These are phyloP conservation scores for Ceratosolen fusciceps DNA, from an alignment of 1,140 invertebrate genomes.

Conservation along the genomic window DNA sequence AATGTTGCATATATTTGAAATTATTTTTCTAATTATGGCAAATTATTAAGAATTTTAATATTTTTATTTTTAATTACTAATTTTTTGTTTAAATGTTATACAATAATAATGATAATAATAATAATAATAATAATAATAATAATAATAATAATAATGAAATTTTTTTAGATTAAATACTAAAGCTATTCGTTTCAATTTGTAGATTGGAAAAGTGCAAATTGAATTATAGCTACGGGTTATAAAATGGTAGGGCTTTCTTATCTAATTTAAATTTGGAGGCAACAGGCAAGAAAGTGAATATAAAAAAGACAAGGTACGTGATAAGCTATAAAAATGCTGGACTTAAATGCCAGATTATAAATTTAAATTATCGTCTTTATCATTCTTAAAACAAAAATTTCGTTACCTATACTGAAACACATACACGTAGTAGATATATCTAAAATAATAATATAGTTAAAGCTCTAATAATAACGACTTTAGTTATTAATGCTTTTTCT, in stretches of 20 bases:
- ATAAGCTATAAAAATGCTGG: not conserved
- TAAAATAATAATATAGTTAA: not conserved
- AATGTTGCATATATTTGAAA: too few relatives aligned
- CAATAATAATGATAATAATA: too few relatives aligned
- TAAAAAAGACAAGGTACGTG: slow-evolving; percentile 7
- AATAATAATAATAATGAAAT: not conserved
- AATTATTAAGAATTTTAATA: too few relatives aligned
- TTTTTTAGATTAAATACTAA: not conserved
- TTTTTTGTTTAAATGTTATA: too few relatives aligned
- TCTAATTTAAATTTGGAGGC: slow-evolving; percentile 38
- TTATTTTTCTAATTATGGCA: too few relatives aligned
- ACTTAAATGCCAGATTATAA: slow-evolving; percentile 40
- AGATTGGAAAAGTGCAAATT: not conserved
- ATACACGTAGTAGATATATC: not conserved
- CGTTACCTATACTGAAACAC: slow-evolving; percentile 48
- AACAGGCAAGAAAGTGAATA: slow-evolving; percentile 4
- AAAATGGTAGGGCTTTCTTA: slow-evolving; percentile 3
- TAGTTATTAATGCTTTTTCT: not conserved
- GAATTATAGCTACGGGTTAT: slow-evolving; percentile 23
- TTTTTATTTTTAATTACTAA: too few relatives aligned
- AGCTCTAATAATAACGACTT: not conserved
- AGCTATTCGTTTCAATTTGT: slow-evolving; percentile 11
- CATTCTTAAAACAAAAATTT: slow-evolving; percentile 52
- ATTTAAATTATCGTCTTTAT: slow-evolving; percentile 53
- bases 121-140: not conserved